Base-by-base conservation (phyloP, 2,113 vertebrate species). In the Chaenogobius annularis region DNA sequence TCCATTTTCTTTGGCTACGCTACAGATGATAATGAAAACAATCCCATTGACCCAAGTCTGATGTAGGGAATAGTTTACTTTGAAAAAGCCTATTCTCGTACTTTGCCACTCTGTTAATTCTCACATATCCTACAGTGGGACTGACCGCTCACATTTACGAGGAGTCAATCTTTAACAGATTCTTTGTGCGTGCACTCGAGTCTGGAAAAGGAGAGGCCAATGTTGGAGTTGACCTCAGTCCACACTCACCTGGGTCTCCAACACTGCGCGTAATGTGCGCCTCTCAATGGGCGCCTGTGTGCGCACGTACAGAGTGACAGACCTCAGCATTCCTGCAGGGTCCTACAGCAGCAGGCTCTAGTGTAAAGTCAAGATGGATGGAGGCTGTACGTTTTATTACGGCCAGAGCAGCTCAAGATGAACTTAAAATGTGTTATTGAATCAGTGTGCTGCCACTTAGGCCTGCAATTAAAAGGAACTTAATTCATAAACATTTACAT, bases 251-350 rank as follows among this genome's bases (percentile, higher is more conserved):
- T 84, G 81, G 72, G 78, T 78, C 56, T 74, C 43, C 71, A 86
- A 90, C 87, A 88, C 82, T 88, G 83, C 31, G 67, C 65, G 71
- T 85, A 85, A 85, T 90, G 90, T 90, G 77, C 75, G 71, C 54
- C 72, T 56, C 48, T 90, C 85, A 90, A 92, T 88, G 84, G 84
- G 40, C 88, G 84, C 80, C 88, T 90, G 86, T 92, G 87, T 88
- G 83, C 55, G 68, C 69, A 56, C 13, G 37, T 74, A 35, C 61
- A 73, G 76, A 35, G 78, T 56, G 79, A 68, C 74, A 84, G 86
- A 78, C 77, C 81, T 69, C 4, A 46, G 47, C 71, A n/a, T 56
- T 56, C 62, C 48, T 66, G 61, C 68, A 70, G 80, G 15, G 31
- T n/a, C 47, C 47, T 1, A 9, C 50, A 52, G 50, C 15, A 37